Percentiles rank a stretch among this genome's conserved stretches.
These are phyloP conservation scores for Galeopsomyia nigrocyanea DNA, from an alignment of 2,888 invertebrate species.

Conservation along the genomic window DNA sequence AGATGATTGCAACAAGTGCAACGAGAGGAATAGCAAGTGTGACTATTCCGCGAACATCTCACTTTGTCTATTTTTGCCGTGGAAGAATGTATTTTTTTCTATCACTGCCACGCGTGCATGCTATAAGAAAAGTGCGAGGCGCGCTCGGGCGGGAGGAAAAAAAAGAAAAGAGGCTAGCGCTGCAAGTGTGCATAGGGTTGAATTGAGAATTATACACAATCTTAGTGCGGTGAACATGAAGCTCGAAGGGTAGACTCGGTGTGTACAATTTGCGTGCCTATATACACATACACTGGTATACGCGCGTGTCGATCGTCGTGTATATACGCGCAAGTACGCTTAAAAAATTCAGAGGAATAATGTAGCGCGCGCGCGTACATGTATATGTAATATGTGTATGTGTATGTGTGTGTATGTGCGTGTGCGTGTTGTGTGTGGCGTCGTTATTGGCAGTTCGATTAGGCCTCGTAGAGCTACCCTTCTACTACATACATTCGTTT, in stretches of 20 bases:
- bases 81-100: not conserved
- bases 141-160: not conserved
- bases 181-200: too few species aligned
- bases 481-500: constrained; percentile 3
- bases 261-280: constrained; percentile 24
- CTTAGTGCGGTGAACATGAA: too few species aligned
- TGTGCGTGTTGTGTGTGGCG: not conserved
- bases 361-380: constrained; percentile 6
- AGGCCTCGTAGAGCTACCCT: constrained; percentile 31
- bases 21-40: too few species aligned
- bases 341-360: constrained; percentile 45
- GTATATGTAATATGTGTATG: not conserved
- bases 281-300: not conserved
- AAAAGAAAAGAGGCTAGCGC: not conserved
- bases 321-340: constrained; percentile 14
- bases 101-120: not conserved
- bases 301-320: not conserved
- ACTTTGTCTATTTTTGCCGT: not conserved
- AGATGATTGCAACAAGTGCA: too few species aligned
- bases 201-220: too few species aligned
- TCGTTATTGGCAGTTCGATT: constrained; percentile 48
- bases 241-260: too few species aligned
- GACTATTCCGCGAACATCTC: too few species aligned
- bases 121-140: not conserved
- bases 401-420: too few species aligned